A percentile compares a stretch with the other conserved stretches of the same genome.
These are phyloP conservation scores for Cerceris ruficornis DNA, from an alignment of 2,888 invertebrate genomes.

Conservation along the genomic window DNA sequence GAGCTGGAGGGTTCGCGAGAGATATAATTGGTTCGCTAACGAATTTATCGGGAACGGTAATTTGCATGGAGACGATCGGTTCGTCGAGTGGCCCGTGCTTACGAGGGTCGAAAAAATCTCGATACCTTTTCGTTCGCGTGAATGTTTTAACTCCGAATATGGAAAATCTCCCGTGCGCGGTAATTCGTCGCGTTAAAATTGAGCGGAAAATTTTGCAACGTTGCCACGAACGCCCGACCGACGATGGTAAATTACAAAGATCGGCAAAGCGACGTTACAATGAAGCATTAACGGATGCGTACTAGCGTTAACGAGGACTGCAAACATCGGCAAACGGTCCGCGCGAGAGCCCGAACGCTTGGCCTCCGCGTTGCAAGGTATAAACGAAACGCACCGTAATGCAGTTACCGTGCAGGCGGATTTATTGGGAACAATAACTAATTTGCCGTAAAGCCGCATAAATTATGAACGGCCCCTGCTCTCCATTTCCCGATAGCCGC, in stretches of 20 bases:
- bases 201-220: neutral
- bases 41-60: conserved; percentile 62
- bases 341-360: neutral
- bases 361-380: conserved; percentile 20
- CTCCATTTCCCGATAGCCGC: conserved; percentile 17
- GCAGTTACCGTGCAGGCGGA: conserved; percentile 38
- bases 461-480: conserved; percentile 53
- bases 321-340: conserved; percentile 43
- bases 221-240: neutral
- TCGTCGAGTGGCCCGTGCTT: neutral
- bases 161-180: too few relatives aligned
- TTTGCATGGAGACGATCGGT: conserved; percentile 53
- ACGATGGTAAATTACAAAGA: conserved; percentile 10
- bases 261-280: conserved; percentile 44
- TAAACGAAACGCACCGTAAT: conserved; percentile 43
- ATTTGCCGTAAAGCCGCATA: conserved; percentile 62
- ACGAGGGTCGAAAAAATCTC: too few relatives aligned
- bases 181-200: neutral
- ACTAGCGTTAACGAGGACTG: conserved; percentile 36
- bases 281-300: conserved; percentile 42
- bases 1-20: conserved; percentile 20
- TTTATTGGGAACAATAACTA: conserved; percentile 65
- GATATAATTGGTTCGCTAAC: conserved; percentile 53
- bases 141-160: too few relatives aligned
- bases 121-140: too few relatives aligned